A percentile compares a stretch with the other conserved stretches of the same genome.
Conservation (phyloP, 2,797 vertebrate species). For the Acanthornis magna region DNA sequence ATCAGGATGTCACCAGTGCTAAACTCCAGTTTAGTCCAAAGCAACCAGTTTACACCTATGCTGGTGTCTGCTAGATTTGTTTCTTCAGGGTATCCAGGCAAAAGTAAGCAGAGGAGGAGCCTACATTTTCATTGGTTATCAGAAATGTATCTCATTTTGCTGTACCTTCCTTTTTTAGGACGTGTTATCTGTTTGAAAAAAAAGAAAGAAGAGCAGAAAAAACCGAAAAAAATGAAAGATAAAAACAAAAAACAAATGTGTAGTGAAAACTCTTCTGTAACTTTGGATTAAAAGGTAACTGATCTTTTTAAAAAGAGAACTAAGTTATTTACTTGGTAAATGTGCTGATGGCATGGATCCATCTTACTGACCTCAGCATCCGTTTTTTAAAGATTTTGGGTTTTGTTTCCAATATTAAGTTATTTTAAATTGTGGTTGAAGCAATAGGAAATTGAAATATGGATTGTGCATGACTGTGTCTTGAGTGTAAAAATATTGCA, state of each 20-base stretch:
- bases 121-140: slow-evolving; percentile 75
- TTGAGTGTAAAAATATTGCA: slow-evolving; percentile 97
- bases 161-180: slow-evolving; percentile 90
- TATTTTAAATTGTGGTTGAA: slow-evolving; percentile 99
- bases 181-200: slow-evolving; percentile 88
- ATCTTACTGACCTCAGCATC: slow-evolving; percentile 86
- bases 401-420: slow-evolving; percentile 78
- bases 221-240: slow-evolving; percentile 28
- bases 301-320: slow-evolving; percentile 74
- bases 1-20: slow-evolving; percentile 41
- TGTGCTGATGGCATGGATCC: slow-evolving; percentile 81
- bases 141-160: slow-evolving; percentile 80
- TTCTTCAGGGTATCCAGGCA: slow-evolving; percentile 52
- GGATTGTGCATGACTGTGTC: slow-evolving; percentile 99
- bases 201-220: slow-evolving; percentile 41
- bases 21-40: slow-evolving; percentile 16
- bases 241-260: slow-evolving; percentile 80
- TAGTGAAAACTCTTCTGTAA: slow-evolving; percentile 92
- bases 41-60: not conserved
- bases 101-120: slow-evolving; percentile 67
- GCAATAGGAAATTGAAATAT: slow-evolving; percentile 99
- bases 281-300: slow-evolving; percentile 89
- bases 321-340: slow-evolving; percentile 94
- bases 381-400: slow-evolving; percentile 55
- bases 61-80: slow-evolving; percentile 37